phyloP scores from a whole-genome alignment of 2,797 vertebrate species.

The Etheostoma nigrum region DNA sequence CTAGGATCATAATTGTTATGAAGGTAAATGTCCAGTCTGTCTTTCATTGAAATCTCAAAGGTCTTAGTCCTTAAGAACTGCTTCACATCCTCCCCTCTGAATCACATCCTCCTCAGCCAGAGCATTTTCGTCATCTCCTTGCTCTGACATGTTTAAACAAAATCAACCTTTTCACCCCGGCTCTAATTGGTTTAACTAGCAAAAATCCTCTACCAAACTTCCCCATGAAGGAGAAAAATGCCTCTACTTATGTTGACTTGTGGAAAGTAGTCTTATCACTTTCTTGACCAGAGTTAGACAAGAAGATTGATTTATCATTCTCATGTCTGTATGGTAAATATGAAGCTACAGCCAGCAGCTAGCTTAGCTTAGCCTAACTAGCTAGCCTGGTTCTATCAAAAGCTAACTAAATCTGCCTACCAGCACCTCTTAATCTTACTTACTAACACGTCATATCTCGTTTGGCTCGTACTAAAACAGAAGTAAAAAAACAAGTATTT shows the following conservation, averaged over 20 bases:
- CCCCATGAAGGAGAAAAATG: background rate
- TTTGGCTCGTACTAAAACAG: background rate
- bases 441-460: background rate
- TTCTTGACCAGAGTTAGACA: background rate
- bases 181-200: constrained; percentile 20
- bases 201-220: constrained; percentile 8
- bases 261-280: background rate
- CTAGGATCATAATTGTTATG: background rate
- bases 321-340: background rate
- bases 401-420: background rate
- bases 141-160: constrained; percentile 37
- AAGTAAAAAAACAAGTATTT: background rate
- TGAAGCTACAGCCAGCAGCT: background rate
- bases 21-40: constrained; percentile 14
- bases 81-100: constrained; percentile 34
- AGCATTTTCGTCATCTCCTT: constrained; percentile 23
- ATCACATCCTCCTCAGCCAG: constrained; percentile 34
- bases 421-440: background rate
- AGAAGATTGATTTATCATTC: background rate
- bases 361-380: constrained; percentile 5
- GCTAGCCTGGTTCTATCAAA: background rate
- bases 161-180: constrained; percentile 34
- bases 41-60: constrained; percentile 35
- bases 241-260: constrained; percentile 2
- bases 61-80: constrained; percentile 29